Evolutionary conservation across 1,140 invertebrate genomes (phyloP), one percentile per base, ranked within the genome.

Genomic region (Trichonephila clavata): DNA sequence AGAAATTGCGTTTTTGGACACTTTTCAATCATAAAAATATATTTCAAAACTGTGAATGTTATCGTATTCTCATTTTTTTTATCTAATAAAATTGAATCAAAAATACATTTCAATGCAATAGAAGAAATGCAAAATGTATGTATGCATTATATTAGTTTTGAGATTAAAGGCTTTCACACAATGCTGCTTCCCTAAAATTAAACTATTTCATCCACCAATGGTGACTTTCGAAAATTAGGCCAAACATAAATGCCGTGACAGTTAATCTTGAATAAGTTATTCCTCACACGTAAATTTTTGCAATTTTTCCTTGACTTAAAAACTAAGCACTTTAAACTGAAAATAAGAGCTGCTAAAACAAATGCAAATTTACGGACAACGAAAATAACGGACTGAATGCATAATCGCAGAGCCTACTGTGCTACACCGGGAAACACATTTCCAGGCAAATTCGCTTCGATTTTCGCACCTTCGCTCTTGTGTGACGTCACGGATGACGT

Each of bases 381-480:
- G 21, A 32, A 84, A 39, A 32, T 86, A 86, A 86, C 84, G 84
- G 50, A n/a, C 84, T 86, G 84, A 86, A 86, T 86, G 84, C 60
- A 86, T 86, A 86, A 86, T 86, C 57, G 63, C 27, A 50, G 50
- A 39, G 50, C 24, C 60, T 57, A n/a, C n/a, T 13, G 20, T 24
- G 24, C 60, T 18, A 4, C 6, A 61, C 16, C 27, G 39, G 60
- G 60, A 86, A 86, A 86, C 84, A 63, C 60, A 86, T 61, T 63
- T 86, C 57, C 63, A 88, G 61, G 50, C 57, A 90, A 90, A 68
- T 80, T 59, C 57, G 27, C 88, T 90, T 90, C 88, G 88, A 90
- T 90, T 90, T 90, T 90, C 71, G 88, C 88, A 90, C 88, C 50
- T 59, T 90, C 88, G 88, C 88, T 71, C 71, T 68, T 32, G 6